These are phyloP conservation scores for Biston betularia DNA, from an alignment of 2,888 invertebrate species.

Conservation along the genomic window DNA sequence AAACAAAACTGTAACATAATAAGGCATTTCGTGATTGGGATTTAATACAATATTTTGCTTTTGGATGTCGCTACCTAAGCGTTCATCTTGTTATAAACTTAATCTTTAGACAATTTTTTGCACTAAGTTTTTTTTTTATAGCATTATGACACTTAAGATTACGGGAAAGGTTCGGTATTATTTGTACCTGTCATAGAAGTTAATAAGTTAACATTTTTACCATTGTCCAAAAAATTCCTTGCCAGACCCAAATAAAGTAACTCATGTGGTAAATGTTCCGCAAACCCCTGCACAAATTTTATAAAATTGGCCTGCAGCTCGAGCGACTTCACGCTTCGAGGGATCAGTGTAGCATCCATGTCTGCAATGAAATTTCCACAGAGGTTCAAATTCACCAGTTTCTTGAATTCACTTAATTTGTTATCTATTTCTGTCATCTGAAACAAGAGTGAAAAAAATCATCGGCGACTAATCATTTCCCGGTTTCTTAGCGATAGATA, in stretches of 20 bases:
- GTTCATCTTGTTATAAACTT: not conserved
- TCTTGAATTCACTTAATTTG: constrained; percentile 57
- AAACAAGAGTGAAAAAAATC: constrained; percentile 33
- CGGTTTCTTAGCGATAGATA: too few species aligned
- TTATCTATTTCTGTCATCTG: constrained; percentile 82
- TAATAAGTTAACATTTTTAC: constrained; percentile 49
- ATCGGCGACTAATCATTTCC: too few species aligned
- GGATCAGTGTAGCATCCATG: constrained; percentile 67
- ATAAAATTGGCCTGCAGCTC: constrained; percentile 84
- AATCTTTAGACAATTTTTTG: too few species aligned
- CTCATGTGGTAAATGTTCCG: constrained; percentile 64
- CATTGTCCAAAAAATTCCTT: constrained; percentile 73
- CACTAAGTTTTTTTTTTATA: too few species aligned
- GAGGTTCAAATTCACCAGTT: constrained; percentile 76
- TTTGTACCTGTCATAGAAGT: too few species aligned
- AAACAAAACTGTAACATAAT: not conserved
- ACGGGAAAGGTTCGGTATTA: too few species aligned
- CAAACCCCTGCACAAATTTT: constrained; percentile 61
- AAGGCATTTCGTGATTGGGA: not conserved
- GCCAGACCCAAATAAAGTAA: constrained; percentile 83
- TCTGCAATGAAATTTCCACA: constrained; percentile 71
- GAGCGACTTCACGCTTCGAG: constrained; percentile 69
- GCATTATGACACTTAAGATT: too few species aligned
- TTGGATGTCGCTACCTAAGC: not conserved
- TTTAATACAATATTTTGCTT: not conserved